Percentiles rank a stretch among this genome's conserved stretches.
Evolutionary conservation across 2,888 invertebrate genomes (phyloP).

Genomic region (Phalera bucephala): DNA sequence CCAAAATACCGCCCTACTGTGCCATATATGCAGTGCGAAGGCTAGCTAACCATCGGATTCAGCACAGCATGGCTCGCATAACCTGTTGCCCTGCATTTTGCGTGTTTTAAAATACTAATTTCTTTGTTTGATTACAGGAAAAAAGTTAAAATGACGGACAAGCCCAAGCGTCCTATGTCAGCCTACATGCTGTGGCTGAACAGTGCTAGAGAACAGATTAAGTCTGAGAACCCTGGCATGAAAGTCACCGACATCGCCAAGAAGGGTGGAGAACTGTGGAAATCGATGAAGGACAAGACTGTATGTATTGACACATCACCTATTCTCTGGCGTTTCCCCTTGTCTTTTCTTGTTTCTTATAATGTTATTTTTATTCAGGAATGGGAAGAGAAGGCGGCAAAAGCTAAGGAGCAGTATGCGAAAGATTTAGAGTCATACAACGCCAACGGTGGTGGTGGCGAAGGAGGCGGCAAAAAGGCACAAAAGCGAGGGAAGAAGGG

Average conservation of each 20-base stretch:
- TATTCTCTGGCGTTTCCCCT: conserved; percentile 10
- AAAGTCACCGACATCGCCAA: conserved; percentile 96
- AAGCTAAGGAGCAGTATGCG: conserved; percentile 94
- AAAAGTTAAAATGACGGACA: conserved; percentile 91
- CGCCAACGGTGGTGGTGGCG: conserved; percentile 87
- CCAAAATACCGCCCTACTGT: conserved; percentile 77
- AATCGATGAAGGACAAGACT: conserved; percentile 92
- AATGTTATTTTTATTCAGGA: conserved; percentile 78
- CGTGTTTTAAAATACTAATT: conserved; percentile 28
- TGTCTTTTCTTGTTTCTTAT: conserved; percentile 9
- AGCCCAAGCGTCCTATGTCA: conserved; percentile 95
- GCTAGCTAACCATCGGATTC: conserved; percentile 42
- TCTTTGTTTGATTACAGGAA: conserved; percentile 62
- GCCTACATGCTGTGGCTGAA: conserved; percentile 98
- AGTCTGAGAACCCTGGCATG: conserved; percentile 94
- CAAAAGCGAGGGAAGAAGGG: conserved; percentile 83
- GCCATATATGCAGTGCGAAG: conserved; percentile 47
- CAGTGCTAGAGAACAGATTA: conserved; percentile 93
- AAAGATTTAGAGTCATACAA: conserved; percentile 95
- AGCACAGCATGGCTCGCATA: conserved; percentile 48
- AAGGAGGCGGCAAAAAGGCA: conserved; percentile 73
- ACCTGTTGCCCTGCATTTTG: conserved; percentile 53
- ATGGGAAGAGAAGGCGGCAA: conserved; percentile 95
- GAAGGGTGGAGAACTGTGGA: conserved; percentile 98
- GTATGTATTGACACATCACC: conserved; percentile 74